A percentile compares a stretch with the other conserved stretches of the same genome.
Conservation (phyloP, 2,888 invertebrate genomes). For the Temnothorax rugatulus region DNA sequence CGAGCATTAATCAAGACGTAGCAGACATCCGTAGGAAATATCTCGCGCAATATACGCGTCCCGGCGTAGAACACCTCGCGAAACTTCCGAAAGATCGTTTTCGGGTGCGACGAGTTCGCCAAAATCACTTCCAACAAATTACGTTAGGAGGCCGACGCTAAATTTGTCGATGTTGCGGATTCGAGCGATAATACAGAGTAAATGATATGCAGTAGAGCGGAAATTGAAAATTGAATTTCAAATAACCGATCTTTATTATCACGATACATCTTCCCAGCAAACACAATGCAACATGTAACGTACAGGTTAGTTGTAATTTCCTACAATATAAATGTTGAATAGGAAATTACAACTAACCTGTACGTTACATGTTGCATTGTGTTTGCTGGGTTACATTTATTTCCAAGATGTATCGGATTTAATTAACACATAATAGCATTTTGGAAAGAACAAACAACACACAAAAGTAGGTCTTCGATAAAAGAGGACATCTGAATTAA, state of each 20-base stretch:
- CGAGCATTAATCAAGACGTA: conserved; percentile 46
- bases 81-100: conserved; percentile 37
- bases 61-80: conserved; percentile 35
- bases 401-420: not conserved
- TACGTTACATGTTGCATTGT: too few relatives aligned
- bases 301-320: too few relatives aligned
- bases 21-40: conserved; percentile 50
- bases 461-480: not conserved
- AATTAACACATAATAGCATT: not conserved
- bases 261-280: not conserved
- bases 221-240: conserved; percentile 1
- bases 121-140: conserved; percentile 32
- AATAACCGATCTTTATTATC: not conserved
- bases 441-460: not conserved
- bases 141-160: not conserved
- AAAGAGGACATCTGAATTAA: not conserved
- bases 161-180: conserved; percentile 34
- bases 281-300: too few relatives aligned
- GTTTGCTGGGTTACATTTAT: too few relatives aligned
- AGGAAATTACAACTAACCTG: too few relatives aligned
- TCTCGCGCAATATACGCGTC: conserved; percentile 24
- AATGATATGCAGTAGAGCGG: not conserved
- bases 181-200: not conserved
- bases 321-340: too few relatives aligned
- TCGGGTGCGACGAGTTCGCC: not conserved